These are phyloP conservation scores for Sprattus sprattus DNA, from an alignment of 2,113 vertebrate genomes.

Conservation along the genomic window DNA sequence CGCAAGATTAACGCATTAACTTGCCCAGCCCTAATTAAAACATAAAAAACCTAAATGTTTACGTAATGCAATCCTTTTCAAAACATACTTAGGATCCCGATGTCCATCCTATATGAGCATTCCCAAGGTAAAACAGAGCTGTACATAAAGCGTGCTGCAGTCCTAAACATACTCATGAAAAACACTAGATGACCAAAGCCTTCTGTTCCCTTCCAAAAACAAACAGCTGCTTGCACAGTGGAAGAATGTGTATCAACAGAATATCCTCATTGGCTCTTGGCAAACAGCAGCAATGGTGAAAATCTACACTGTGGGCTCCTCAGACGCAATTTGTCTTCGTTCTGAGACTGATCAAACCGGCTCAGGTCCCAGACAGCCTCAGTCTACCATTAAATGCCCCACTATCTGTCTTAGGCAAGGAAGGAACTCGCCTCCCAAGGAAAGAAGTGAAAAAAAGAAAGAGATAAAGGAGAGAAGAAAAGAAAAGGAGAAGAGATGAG, in stretches of 20 bases:
- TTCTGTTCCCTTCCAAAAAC: not conserved
- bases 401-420: conserved; percentile 46
- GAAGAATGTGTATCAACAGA: not conserved
- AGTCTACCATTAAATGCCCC: conserved; percentile 36
- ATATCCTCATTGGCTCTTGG: conserved; percentile 27
- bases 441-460: not conserved
- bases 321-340: conserved; percentile 59
- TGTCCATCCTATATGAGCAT: too few species aligned
- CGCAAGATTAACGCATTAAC: too few species aligned
- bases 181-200: too few species aligned
- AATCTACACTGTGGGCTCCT: conserved; percentile 35
- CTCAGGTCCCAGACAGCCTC: conserved; percentile 35
- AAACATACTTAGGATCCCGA: too few species aligned
- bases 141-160: too few species aligned
- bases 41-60: too few species aligned
- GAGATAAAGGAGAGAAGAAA: not conserved
- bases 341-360: conserved; percentile 49
- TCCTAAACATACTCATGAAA: too few species aligned
- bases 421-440: not conserved
- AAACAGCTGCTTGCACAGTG: not conserved
- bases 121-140: too few species aligned
- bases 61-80: too few species aligned
- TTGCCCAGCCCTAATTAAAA: too few species aligned
- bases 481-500: not conserved
- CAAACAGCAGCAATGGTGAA: conserved; percentile 30